phyloP scores from a whole-genome alignment of 1,140 invertebrate species.

The Ephestia elutella region DNA sequence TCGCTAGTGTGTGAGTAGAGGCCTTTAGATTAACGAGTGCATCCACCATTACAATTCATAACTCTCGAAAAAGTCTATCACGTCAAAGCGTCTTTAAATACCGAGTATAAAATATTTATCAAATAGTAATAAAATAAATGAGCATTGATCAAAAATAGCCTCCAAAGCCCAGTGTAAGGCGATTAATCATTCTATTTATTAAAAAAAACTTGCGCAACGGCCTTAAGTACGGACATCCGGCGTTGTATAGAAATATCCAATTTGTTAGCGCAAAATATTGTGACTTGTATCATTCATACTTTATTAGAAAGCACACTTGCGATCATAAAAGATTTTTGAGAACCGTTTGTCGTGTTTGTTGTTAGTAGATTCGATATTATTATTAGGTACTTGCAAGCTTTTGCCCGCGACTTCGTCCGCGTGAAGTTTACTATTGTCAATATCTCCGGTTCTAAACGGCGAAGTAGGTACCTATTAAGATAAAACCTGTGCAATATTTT shows the following conservation, averaged over 20 bases:
- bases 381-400: too few relatives aligned
- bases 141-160: slow-evolving; percentile 10
- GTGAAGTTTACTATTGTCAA: too few relatives aligned
- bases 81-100: background rate
- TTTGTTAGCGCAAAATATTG: slow-evolving; percentile 55
- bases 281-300: slow-evolving; percentile 34
- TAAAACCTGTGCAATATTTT: too few relatives aligned
- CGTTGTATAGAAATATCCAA: slow-evolving; percentile 31
- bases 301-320: slow-evolving; percentile 40
- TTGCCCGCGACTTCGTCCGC: too few relatives aligned
- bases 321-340: slow-evolving; percentile 39
- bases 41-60: too few relatives aligned
- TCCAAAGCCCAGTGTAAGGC: slow-evolving; percentile 14
- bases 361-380: too few relatives aligned
- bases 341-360: slow-evolving; percentile 19
- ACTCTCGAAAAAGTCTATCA: background rate
- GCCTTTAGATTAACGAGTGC: too few relatives aligned
- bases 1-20: too few relatives aligned
- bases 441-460: too few relatives aligned
- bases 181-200: slow-evolving; percentile 20
- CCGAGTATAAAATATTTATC: background rate
- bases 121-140: background rate
- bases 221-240: slow-evolving; percentile 28
- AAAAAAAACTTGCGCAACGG: background rate
- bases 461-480: too few relatives aligned